Conservation (phyloP, 2,888 invertebrate species). For the Sinentomon sp. region DNA sequence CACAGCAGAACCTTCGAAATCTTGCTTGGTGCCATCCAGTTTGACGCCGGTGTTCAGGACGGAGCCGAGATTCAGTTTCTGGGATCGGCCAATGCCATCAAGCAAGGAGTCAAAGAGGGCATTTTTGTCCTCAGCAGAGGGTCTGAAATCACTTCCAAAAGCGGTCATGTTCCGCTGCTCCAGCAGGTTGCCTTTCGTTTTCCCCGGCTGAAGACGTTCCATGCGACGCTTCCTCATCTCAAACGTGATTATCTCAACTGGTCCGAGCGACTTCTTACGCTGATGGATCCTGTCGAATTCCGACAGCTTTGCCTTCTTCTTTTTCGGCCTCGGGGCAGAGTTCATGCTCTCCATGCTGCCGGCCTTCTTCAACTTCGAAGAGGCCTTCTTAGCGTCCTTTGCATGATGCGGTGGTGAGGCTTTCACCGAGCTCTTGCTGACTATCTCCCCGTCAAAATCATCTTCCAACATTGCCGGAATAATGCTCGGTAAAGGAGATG, state of each 20-base stretch:
- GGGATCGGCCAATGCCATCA: constrained; percentile 35
- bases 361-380: not conserved
- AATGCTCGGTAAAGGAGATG: constrained; percentile 39
- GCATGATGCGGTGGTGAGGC: constrained; percentile 13
- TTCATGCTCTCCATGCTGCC: constrained; percentile 17
- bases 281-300: constrained; percentile 12
- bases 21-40: constrained; percentile 25
- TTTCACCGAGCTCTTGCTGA: constrained; percentile 3
- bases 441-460: constrained; percentile 10
- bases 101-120: constrained; percentile 15
- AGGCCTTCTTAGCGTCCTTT: too few species aligned
- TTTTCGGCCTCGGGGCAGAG: constrained; percentile 1
- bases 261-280: constrained; percentile 21
- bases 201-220: constrained; percentile 55
- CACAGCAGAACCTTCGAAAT: constrained; percentile 16
- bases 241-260: constrained; percentile 26
- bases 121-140: constrained; percentile 15
- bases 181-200: constrained; percentile 58
- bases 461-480: constrained; percentile 33
- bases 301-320: constrained; percentile 2
- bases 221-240: constrained; percentile 55
- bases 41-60: constrained; percentile 45
- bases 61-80: constrained; percentile 56
- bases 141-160: too few species aligned
- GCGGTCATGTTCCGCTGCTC: too few species aligned